Base-by-base conservation (phyloP, 2,888 invertebrate genomes). In the Adelphocoris suturalis region DNA sequence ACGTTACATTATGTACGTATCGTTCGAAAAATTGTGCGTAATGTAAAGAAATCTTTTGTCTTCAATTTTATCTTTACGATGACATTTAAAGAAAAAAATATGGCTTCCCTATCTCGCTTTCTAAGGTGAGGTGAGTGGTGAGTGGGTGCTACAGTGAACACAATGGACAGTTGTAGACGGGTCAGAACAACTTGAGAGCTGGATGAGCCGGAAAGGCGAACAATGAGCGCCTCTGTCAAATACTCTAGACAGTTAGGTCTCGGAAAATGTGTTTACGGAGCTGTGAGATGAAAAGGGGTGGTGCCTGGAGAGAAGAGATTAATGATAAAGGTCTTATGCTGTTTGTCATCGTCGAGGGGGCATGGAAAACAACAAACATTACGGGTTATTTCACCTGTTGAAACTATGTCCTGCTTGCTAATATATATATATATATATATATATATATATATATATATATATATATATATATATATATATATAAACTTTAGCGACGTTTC, bases 201-300 rank as follows among this genome's bases (percentile, higher is more conserved):
- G 68, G 68, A 68, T 68, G 68, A 11, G 68, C 27, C 23, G 68
- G 68, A 68, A 68, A 68, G 68, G 68, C n/a, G 68, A 68, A 68
- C 68, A 68, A 68, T 68, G 68, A 23, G 68, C 23, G 19, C 19
- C 27, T 68, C 19, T 68, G 68, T 68, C 68, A 68, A 68, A 68
- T 23, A 68, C 23, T 19, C 27, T 7, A 23, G 68, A 68, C 68
- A 68, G 68, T 19, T 12, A 68, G 68, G 68, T 61, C 61, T 61
- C 61, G 52, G 52, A 52, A 52, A 61, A 61, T 19, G 61, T 61
- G 61, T 61, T 52, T 52, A 52, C 52, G 52, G 9, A 9, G 61
- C 61, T 61, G n/a, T n/a, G 61, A 16, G 61, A 61, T 61, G 61
- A 61, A 61, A 9, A 19, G 61, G 61, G 61, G 61, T 61, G 61